Evolutionary conservation across 2,888 invertebrate genomes (phyloP), one percentile per base, ranked within the genome.

Genomic region (Apamea epomidion): DNA sequence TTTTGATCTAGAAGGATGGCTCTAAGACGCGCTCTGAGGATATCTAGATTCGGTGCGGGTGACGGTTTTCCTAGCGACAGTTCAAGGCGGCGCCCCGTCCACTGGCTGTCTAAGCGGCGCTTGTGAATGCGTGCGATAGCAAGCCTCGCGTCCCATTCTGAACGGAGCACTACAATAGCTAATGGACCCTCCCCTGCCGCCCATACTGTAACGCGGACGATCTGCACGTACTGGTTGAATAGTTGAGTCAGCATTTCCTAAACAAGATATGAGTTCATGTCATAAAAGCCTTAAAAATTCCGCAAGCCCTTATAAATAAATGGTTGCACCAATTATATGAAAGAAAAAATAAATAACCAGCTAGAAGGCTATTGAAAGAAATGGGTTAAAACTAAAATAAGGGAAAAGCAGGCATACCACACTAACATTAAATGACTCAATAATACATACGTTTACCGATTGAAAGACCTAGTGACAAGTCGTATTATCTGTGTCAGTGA

Each of bases 101-200:
- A 97, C 68, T 94, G 93, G 91, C 93, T 93, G 86, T 96, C 99
- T 80, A 99, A 97, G 92, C 98, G 98, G 80, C 98, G 98, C 79
- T 98, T 98, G 94, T 99, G 99, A 72, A 99, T 97, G 91, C 98
- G 98, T 0, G 99, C 98, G 86, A 99, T 98, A 58, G 98, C 98
- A 42, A 98, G 97, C 76, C 98, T 97, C 0, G 98, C 98, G 91
- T 98, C 98, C 92, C 98, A 98, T 80, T 98, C 97, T 1, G 98
- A 97, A 0, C 98, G 97, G 1, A 99, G 98, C 91, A 98, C 97
- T 0, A 99, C 97, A 42, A 97, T 97, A 0, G 98, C 99, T 8
- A 98, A 97, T 42, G 98, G 96, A 0, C 97, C 97, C 54, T 97
- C 97, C 54, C 94, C 93, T 0, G 94, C 94, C 48, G 94, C 92